Evolutionary conservation across 2,797 vertebrate genomes (phyloP).

Genomic region (Macroramphosus scolopax): DNA sequence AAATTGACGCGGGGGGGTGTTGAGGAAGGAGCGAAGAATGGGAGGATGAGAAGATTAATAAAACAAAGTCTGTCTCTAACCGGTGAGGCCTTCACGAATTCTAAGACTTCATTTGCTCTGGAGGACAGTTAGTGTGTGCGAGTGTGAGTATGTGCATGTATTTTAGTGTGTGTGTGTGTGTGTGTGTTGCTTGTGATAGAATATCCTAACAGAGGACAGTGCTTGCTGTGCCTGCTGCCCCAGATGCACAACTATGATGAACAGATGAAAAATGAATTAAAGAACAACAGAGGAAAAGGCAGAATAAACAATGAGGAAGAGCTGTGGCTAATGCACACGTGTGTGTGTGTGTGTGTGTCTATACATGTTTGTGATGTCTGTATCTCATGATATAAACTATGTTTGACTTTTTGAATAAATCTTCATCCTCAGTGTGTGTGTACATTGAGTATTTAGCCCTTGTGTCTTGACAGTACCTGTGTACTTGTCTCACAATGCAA

Average conservation of each 20-base stretch:
- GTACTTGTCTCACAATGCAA: too few relatives aligned
- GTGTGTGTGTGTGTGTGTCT: constrained; percentile 31
- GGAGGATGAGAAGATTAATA: constrained; percentile 73
- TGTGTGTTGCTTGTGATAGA: constrained; percentile 50
- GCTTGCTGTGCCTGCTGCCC: constrained; percentile 66
- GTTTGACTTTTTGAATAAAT: constrained; percentile 42
- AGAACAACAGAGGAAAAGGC: constrained; percentile 69
- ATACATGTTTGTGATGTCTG: constrained; percentile 22
- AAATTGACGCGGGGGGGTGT: constrained; percentile 75
- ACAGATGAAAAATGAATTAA: constrained; percentile 84
- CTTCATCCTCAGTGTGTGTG: constrained; percentile 31
- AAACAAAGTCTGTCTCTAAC: constrained; percentile 76
- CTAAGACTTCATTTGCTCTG: constrained; percentile 78
- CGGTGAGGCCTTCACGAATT: constrained; percentile 78
- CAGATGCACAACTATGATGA: constrained; percentile 66
- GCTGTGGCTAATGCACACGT: constrained; percentile 44
- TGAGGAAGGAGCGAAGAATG: constrained; percentile 51
- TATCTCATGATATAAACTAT: constrained; percentile 39
- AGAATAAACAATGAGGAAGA: constrained; percentile 73
- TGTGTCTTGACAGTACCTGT: too few relatives aligned
- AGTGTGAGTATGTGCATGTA: constrained; percentile 33
- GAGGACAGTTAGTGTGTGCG: constrained; percentile 62
- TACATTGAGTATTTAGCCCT: too few relatives aligned
- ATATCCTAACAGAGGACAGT: constrained; percentile 74
- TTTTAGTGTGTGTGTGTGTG: constrained; percentile 36